Evolutionary conservation across 2,797 vertebrate genomes (phyloP), one percentile per base, ranked within the genome.

Genomic region (Phoebastria nigripes): DNA sequence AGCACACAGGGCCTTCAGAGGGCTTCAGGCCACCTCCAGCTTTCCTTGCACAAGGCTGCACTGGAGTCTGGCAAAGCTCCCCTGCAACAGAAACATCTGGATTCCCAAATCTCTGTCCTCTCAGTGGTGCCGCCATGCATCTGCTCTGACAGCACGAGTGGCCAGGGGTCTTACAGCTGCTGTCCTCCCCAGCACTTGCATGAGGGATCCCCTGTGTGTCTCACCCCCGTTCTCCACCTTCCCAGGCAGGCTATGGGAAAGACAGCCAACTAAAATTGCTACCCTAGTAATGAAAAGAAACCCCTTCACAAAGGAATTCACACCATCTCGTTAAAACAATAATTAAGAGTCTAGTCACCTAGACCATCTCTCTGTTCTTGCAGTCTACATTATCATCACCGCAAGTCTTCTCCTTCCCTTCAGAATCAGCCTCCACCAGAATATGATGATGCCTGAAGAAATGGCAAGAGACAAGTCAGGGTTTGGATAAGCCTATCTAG

Each of bases 201-300:
- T 1, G 9, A 58, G n/a, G n/a, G 8, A 31, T 41, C 11, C 58
- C 29, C 9, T 2, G 2, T 2, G 1, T 11, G 3, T 15, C 19
- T 77, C 62, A 52, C 2, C 14, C 12, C 6, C 3, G 4, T 52
- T 25, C 21, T 41, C 44, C 44, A 44, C 21, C 44, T 70, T 61
- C 14, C 66, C 39, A 62, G 46, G 24, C 22, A 83, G 21, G 18
- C 11, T 39, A 4, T 2, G n/a, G 33, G 55, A 73, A 72, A 69
- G 20, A 14, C 4, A 63, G 20, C 3, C 44, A 49, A 22, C 11
- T 22, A 55, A 51, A 73, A 73, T 6, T 16, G 18, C 24, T 25
- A 28, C 15, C 26, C 63, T 6, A 37, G 11, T 16, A 51, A 55
- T 4, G 22, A 49, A 73, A 62, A 65, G 29, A 56, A 87, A 74